Percentiles rank a stretch among this genome's conserved stretches.
These are phyloP conservation scores for Elgaria multicarinata DNA, from an alignment of 2,113 vertebrate genomes.

Conservation along the genomic window DNA sequence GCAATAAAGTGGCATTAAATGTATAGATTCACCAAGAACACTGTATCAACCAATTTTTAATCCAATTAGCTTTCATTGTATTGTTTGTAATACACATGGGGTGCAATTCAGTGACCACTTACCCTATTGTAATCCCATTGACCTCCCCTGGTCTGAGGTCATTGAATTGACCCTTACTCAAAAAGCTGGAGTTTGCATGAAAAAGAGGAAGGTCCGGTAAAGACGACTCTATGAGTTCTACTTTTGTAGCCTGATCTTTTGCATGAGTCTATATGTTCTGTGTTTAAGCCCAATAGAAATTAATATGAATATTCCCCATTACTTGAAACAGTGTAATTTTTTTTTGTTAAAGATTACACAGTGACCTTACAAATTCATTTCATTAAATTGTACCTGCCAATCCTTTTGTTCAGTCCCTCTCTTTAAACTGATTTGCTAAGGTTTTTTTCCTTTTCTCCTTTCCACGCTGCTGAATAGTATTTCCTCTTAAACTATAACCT, in stretches of 20 bases:
- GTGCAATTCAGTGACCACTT: conserved; percentile 14
- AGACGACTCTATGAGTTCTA: conserved; percentile 49
- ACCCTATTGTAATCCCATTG: neutral
- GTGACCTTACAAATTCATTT: conserved; percentile 73
- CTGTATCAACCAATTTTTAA: conserved; percentile 39
- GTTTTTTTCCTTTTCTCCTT: conserved; percentile 67
- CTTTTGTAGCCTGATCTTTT: conserved; percentile 50
- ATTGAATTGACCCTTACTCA: conserved; percentile 50
- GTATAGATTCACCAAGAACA: neutral
- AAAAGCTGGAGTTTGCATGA: conserved; percentile 76
- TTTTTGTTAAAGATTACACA: conserved; percentile 71
- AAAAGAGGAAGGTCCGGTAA: conserved; percentile 66
- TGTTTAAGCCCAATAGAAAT: conserved; percentile 63
- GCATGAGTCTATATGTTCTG: conserved; percentile 71
- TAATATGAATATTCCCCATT: conserved; percentile 56
- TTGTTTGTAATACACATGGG: conserved; percentile 45
- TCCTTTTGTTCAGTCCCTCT: conserved; percentile 76
- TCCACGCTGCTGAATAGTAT: conserved; percentile 74
- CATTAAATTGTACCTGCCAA: conserved; percentile 70
- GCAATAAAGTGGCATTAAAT: neutral
- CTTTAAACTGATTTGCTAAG: conserved; percentile 72
- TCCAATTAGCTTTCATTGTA: conserved; percentile 60
- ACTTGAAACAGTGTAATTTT: conserved; percentile 69
- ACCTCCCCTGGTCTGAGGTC: neutral
- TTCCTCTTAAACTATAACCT: conserved; percentile 87